These are phyloP conservation scores for Merops nubicus DNA, from an alignment of 2,113 vertebrate species.

Conservation along the genomic window DNA sequence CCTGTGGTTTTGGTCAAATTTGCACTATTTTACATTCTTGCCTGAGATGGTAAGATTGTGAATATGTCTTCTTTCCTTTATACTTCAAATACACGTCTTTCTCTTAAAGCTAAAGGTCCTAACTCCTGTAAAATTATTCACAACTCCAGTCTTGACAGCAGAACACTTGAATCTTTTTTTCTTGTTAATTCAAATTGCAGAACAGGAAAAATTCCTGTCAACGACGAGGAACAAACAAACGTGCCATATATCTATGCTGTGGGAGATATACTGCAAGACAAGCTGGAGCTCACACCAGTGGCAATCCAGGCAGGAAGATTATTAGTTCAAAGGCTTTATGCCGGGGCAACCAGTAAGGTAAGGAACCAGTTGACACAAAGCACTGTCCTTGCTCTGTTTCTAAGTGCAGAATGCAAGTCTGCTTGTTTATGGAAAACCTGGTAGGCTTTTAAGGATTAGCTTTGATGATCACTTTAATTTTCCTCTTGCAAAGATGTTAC, in stretches of 20 bases:
- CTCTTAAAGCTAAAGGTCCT: background rate
- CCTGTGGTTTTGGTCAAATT: background rate
- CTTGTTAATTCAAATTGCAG: constrained; percentile 57
- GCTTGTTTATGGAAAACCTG: background rate
- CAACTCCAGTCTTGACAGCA: background rate
- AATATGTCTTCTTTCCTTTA: background rate
- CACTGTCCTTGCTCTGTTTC: background rate
- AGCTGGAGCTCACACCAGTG: constrained; percentile 82
- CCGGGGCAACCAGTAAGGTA: constrained; percentile 73
- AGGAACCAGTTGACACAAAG: background rate
- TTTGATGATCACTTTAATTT: background rate
- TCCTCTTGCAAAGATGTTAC: background rate
- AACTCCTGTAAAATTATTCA: background rate
- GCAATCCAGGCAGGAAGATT: constrained; percentile 84
- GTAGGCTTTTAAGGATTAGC: background rate
- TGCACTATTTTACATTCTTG: background rate
- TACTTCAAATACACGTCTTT: background rate
- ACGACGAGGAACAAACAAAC: constrained; percentile 81
- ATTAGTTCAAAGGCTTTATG: constrained; percentile 80
- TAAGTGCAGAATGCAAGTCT: background rate
- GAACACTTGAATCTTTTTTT: background rate
- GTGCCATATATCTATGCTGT: constrained; percentile 83
- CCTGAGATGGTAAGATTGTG: background rate
- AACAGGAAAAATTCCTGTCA: constrained; percentile 84
- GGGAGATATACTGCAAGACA: constrained; percentile 82